Percentiles rank a stretch among this genome's conserved stretches.
Evolutionary conservation across 1,140 invertebrate genomes (phyloP).

Genomic region (Leucophenga varia): DNA sequence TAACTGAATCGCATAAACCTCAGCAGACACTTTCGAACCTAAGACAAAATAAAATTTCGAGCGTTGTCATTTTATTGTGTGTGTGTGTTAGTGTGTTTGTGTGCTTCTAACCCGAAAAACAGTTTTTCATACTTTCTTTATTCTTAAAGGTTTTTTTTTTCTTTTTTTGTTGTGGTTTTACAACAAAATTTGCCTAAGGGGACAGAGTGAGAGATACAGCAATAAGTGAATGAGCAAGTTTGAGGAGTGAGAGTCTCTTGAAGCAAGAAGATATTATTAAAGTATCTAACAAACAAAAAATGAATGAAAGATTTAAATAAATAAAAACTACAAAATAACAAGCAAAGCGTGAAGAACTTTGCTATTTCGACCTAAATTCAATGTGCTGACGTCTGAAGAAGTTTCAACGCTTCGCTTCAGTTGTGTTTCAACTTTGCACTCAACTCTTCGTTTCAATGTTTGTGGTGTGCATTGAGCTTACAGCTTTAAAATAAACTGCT

Average conservation of each 20-base stretch:
- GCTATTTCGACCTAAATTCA: conserved; percentile 18
- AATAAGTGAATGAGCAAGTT: neutral
- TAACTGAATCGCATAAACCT: conserved; percentile 11
- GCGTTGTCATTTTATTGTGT: too few relatives aligned
- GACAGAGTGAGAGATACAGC: too few relatives aligned
- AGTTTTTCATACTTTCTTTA: neutral
- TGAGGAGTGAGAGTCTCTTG: too few relatives aligned
- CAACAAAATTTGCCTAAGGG: conserved; percentile 14
- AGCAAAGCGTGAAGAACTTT: conserved; percentile 22
- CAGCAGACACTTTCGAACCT: neutral
- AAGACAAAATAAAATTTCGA: too few relatives aligned
- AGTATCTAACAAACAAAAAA: neutral
- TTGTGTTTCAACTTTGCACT: too few relatives aligned
- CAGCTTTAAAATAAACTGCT: too few relatives aligned
- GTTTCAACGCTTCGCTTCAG: too few relatives aligned
- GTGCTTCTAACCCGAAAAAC: neutral
- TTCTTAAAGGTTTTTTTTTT: conserved; percentile 1
- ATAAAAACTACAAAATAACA: neutral
- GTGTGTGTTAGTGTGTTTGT: too few relatives aligned
- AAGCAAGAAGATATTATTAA: neutral
- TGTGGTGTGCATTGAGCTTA: too few relatives aligned
- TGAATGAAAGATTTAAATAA: neutral
- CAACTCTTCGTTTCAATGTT: too few relatives aligned
- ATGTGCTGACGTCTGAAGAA: too few relatives aligned
- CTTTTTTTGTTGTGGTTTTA: neutral